Conservation (phyloP, 2,113 vertebrate genomes). For the Hemiscyllium ocellatum region DNA sequence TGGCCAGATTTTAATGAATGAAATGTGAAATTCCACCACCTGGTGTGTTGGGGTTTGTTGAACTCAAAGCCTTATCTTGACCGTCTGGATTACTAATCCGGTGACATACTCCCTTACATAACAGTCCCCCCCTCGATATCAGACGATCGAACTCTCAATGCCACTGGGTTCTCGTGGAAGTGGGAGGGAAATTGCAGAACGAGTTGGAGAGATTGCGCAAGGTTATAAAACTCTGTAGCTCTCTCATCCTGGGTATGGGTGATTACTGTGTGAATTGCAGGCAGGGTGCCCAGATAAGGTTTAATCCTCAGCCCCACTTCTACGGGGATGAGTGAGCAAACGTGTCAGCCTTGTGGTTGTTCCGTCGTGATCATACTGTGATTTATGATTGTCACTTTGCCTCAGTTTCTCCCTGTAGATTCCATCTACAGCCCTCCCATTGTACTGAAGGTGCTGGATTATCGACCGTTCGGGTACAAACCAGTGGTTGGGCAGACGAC, state of each 20-base stretch:
- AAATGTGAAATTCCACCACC: no score
- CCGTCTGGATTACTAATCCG: no score
- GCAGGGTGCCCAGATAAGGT: background rate
- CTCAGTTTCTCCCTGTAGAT: slow-evolving; percentile 51
- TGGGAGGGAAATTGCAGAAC: no score
- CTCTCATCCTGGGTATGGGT: no score
- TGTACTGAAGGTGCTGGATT: slow-evolving; percentile 52
- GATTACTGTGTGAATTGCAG: background rate
- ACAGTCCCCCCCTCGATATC: background rate
- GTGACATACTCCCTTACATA: no score
- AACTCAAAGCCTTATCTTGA: no score
- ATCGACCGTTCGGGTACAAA: slow-evolving; percentile 42
- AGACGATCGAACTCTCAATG: no score
- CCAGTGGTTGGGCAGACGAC: slow-evolving; percentile 49
- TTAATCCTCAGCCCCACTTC: background rate
- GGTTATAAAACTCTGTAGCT: no score
- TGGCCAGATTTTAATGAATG: no score
- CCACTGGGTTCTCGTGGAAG: no score
- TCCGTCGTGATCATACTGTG: background rate
- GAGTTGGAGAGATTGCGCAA: no score
- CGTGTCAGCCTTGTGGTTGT: background rate
- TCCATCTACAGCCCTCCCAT: slow-evolving; percentile 47
- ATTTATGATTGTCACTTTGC: background rate
- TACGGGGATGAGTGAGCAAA: background rate
- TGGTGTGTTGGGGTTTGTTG: no score